These are phyloP conservation scores for Periophthalmus modestus DNA, from an alignment of 2,113 vertebrate species.

Conservation along the genomic window DNA sequence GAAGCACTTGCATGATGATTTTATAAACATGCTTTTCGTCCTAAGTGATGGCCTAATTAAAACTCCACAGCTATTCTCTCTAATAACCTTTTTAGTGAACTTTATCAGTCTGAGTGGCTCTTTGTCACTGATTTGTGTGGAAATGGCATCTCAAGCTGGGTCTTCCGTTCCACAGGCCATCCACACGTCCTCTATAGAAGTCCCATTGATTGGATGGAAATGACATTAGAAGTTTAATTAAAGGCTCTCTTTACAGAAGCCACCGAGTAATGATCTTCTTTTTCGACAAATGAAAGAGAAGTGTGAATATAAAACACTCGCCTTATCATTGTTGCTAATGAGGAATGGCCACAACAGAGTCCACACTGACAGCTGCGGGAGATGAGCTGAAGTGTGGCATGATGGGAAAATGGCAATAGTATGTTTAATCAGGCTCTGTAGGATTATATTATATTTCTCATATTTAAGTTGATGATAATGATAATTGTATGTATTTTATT, in stretches of 20 bases:
- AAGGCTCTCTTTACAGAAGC: conserved; percentile 47
- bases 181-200: conserved; percentile 45
- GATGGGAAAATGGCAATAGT: conserved; percentile 2
- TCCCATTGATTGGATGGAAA: conserved; percentile 58
- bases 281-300: conserved; percentile 61
- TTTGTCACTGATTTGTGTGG: conserved; percentile 17
- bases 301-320: conserved; percentile 46
- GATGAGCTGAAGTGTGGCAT: conserved; percentile 5
- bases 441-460: neutral
- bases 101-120: conserved; percentile 27
- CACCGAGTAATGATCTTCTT: conserved; percentile 53
- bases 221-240: conserved; percentile 67
- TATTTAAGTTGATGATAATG: neutral
- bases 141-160: conserved; percentile 44
- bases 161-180: conserved; percentile 34
- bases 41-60: conserved; percentile 10
- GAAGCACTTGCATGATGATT: neutral
- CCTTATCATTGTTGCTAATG: conserved; percentile 50
- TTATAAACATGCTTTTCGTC: conserved; percentile 1
- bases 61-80: conserved; percentile 16
- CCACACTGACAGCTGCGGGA: conserved; percentile 34
- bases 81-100: conserved; percentile 25
- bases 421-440: neutral
- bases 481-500: neutral
- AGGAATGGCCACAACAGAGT: conserved; percentile 30